Conservation (phyloP, 2,113 vertebrate genomes). For the Xiphorhynchus elegans region DNA sequence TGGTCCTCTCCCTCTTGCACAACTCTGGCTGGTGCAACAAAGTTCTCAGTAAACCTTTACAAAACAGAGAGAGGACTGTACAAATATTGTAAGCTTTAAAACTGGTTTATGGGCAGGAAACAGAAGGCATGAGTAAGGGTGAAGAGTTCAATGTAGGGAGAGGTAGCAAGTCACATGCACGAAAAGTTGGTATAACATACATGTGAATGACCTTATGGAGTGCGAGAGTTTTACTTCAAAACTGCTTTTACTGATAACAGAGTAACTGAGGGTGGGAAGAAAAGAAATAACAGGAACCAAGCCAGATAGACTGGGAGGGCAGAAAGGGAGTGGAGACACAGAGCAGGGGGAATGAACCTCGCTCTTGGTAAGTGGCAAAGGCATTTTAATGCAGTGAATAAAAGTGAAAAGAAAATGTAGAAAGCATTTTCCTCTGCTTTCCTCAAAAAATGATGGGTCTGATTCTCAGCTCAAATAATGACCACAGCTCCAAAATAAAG, state of each 20-base stretch:
- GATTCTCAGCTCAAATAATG: background rate
- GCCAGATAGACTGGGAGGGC: background rate
- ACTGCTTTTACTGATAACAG: background rate
- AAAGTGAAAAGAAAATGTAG: background rate
- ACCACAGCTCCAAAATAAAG: background rate
- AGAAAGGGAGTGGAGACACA: background rate
- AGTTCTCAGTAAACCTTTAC: slow-evolving; percentile 1
- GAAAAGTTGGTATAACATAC: background rate
- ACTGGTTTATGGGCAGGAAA: slow-evolving; percentile 38
- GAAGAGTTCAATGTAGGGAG: background rate
- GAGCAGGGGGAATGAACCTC: background rate
- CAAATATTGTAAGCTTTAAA: slow-evolving; percentile 44
- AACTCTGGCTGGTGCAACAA: background rate
- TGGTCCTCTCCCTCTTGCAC: background rate
- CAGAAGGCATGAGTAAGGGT: background rate
- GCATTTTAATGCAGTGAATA: background rate
- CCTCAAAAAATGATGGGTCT: background rate
- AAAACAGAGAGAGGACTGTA: background rate
- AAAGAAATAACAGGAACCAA: background rate
- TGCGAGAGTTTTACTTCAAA: background rate
- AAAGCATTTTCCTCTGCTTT: background rate
- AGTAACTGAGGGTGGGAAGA: background rate
- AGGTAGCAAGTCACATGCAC: background rate
- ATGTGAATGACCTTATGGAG: background rate
- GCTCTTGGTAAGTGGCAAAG: background rate